These are phyloP conservation scores for Dyspetes luteomarginatus DNA, from an alignment of 2,888 invertebrate species.

Conservation along the genomic window DNA sequence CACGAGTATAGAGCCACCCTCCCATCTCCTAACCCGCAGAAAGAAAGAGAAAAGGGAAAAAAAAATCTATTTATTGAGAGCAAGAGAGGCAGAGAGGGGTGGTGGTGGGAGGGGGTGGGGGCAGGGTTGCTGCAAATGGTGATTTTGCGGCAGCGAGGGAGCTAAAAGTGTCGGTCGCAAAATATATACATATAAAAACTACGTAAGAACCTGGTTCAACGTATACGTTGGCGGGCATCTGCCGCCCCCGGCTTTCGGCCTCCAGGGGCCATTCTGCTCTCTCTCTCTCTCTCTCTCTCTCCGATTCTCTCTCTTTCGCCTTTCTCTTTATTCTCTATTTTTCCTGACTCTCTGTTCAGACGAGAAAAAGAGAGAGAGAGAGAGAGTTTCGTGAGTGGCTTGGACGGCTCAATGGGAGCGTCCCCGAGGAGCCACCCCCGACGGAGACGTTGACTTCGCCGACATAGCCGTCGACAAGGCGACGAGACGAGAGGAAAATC, in stretches of 20 bases:
- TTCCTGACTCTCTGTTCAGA: slow-evolving; percentile 39
- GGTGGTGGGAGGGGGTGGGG: not conserved
- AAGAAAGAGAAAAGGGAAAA: not conserved
- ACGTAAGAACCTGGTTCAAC: slow-evolving; percentile 74
- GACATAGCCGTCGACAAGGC: slow-evolving; percentile 39
- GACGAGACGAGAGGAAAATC: slow-evolving; percentile 46
- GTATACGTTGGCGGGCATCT: slow-evolving; percentile 77
- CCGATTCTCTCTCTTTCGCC: no score
- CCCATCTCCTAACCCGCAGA: no score
- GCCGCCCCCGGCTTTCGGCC: slow-evolving; percentile 76
- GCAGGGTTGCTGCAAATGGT: slow-evolving; percentile 27
- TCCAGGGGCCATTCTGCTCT: slow-evolving; percentile 68
- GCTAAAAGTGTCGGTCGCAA: slow-evolving; percentile 47
- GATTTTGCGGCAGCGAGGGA: slow-evolving; percentile 46
- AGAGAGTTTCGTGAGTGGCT: slow-evolving; percentile 77
- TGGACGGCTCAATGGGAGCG: slow-evolving; percentile 81
- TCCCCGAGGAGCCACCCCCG: slow-evolving; percentile 76
- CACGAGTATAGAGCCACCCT: no score
- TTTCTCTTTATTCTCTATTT: no score
- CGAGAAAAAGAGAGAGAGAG: slow-evolving; percentile 40
- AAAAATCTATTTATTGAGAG: slow-evolving; percentile 22
- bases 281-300: slow-evolving; percentile 10
- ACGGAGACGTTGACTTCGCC: slow-evolving; percentile 58
- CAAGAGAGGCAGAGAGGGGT: not conserved
- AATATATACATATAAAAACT: slow-evolving; percentile 9